phyloP scores from a whole-genome alignment of 2,797 vertebrate genomes.

The Remorina albescens region DNA sequence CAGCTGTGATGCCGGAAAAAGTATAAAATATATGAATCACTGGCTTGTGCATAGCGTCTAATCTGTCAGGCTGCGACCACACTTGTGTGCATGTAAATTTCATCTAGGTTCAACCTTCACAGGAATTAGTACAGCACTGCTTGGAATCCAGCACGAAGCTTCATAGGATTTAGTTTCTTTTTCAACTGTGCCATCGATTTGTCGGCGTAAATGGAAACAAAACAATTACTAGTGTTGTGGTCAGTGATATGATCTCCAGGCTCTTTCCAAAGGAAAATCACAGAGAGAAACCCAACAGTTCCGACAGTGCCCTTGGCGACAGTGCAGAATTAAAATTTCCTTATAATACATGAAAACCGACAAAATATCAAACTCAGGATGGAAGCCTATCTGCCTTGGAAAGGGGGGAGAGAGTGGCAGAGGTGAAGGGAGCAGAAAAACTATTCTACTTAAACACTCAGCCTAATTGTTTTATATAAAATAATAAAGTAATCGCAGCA shows the following conservation, averaged over 20 bases:
- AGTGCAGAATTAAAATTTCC: too few species aligned
- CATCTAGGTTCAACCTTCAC: conserved; percentile 14
- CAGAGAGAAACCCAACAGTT: neutral
- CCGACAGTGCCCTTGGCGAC: too few species aligned
- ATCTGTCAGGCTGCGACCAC: conserved; percentile 14
- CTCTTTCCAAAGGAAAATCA: neutral
- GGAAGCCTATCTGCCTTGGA: too few species aligned
- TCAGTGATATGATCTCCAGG: neutral
- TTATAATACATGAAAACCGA: too few species aligned
- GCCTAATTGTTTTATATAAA: too few species aligned
- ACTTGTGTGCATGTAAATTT: conserved; percentile 9
- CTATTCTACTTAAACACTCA: too few species aligned
- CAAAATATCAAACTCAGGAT: too few species aligned
- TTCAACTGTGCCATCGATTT: neutral
- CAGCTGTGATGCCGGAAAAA: conserved; percentile 38
- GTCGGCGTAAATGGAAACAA: neutral
- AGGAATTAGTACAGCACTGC: neutral
- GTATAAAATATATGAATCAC: conserved; percentile 26
- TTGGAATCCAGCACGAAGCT: neutral
- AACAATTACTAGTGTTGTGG: neutral
- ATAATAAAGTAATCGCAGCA: too few species aligned
- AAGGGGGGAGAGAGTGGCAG: too few species aligned
- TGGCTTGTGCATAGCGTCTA: neutral
- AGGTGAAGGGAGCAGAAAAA: too few species aligned
- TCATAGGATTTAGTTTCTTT: neutral